Base-by-base conservation (phyloP, 1,140 invertebrate genomes). In the Drosophila tsacasi region DNA sequence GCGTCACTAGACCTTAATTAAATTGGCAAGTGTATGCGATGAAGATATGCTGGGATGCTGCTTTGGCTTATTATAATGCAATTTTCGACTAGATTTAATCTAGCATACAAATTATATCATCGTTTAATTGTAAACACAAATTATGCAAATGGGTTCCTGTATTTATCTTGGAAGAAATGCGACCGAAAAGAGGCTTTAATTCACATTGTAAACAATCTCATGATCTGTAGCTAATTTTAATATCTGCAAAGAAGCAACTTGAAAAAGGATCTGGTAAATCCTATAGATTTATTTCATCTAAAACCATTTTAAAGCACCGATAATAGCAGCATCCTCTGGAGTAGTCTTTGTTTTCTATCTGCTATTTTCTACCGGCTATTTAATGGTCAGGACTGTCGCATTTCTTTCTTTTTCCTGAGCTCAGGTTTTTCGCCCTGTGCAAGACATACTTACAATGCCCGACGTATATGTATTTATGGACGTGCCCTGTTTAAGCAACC, bases 401-500 rank as follows among this genome's bases (percentile, higher is more conserved):
- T 42, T 32, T 25, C 19, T 9, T 9, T 35, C 9, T 25, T 17
- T 21, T 47, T 12, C 4, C 9, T 13, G 5, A 19, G 27, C 21
- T 21, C 6, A n/a, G 3, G 15, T 55, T 69, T 37, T n/a, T 8
- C 19, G 5, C 54, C 9, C 32, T 68, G 67, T n/a, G 47, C 15
- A 15, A 46, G 15, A 12, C 37, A 63, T 79, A 83, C 65, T 55
- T 67, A 60, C 50, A 61, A 61, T 67, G 57, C 55, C 49, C 13
- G 5, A 17, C 19, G 21, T 66, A 57, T 30, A 50, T 40, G 27
- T 50, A 50, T 76, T 64, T 50, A 57, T 76, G 54, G 47, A 55
- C 55, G 62, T 73, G 82, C 76, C 78, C 84, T 86, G 80, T 87
- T 87, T 80, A 87, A 80, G 84, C 83, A 86, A 78, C 68, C 77